A percentile compares a stretch with the other conserved stretches of the same genome.
These are phyloP conservation scores for Oryzias woworae DNA, from an alignment of 2,113 vertebrate genomes.

Conservation along the genomic window DNA sequence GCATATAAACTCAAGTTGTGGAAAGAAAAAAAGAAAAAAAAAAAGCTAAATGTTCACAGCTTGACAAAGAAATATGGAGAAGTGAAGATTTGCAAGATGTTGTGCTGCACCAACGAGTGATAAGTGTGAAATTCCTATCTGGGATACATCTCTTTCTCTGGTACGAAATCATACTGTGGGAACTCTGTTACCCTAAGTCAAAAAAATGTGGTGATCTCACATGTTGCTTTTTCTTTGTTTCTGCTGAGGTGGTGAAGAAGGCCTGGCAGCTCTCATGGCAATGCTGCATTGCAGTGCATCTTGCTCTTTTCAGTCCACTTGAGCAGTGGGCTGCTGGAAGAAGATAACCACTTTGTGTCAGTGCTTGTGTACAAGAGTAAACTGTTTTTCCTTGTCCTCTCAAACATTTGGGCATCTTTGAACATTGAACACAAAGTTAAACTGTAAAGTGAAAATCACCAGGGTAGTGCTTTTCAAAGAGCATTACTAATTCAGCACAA, in stretches of 20 bases:
- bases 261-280: conserved; percentile 14
- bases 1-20: too few species aligned
- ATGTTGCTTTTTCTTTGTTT: conserved; percentile 29
- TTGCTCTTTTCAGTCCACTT: conserved; percentile 33
- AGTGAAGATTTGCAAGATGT: conserved; percentile 1
- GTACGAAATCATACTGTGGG: conserved; percentile 19
- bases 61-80: background rate
- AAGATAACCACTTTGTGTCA: conserved; percentile 50
- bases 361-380: conserved; percentile 36
- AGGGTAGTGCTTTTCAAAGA: background rate
- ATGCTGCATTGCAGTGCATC: conserved; percentile 58
- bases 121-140: conserved; percentile 9
- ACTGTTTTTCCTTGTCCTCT: conserved; percentile 27
- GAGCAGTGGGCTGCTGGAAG: conserved; percentile 28
- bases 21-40: background rate
- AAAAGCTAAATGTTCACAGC: background rate
- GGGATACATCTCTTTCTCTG: conserved; percentile 8
- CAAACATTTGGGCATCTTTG: conserved; percentile 12
- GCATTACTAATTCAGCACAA: conserved; percentile 17
- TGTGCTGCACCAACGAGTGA: conserved; percentile 16
- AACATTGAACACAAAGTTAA: conserved; percentile 17
- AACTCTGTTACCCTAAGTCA: conserved; percentile 10
- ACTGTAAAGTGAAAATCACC: conserved; percentile 11
- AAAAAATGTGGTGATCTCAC: conserved; percentile 38
- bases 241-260: conserved; percentile 37